Evolutionary conservation across 1,140 invertebrate genomes (phyloP).

Genomic region (Tetragnatha versicolor): DNA sequence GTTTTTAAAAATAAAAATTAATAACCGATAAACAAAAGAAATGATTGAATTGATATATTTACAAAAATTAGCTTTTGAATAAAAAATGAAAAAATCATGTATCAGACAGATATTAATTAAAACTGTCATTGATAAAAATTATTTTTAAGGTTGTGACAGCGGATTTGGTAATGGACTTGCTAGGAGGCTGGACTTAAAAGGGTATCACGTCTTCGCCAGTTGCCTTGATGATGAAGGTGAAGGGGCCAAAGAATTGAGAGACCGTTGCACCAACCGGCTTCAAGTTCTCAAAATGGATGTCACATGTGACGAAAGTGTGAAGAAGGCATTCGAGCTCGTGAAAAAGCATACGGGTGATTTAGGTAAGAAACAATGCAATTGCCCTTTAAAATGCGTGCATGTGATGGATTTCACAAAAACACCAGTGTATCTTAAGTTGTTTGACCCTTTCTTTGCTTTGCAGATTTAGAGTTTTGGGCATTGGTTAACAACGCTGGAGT

Average conservation of each 20-base stretch:
- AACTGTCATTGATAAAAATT: too few relatives aligned
- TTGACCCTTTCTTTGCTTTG: background rate
- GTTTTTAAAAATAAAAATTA: too few relatives aligned
- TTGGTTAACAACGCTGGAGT: constrained; percentile 85
- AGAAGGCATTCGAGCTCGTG: background rate
- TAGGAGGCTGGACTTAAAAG: background rate
- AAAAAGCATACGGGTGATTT: background rate
- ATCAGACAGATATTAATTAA: too few relatives aligned
- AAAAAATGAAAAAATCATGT: too few relatives aligned
- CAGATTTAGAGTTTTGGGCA: constrained; percentile 73
- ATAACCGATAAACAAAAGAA: too few relatives aligned
- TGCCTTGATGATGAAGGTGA: background rate
- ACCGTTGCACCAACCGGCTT: background rate
- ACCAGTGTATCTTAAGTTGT: background rate
- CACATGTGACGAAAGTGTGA: background rate
- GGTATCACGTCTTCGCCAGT: constrained; percentile 1
- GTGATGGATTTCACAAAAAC: too few relatives aligned
- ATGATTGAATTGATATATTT: too few relatives aligned
- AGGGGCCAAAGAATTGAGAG: background rate
- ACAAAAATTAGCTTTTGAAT: too few relatives aligned
- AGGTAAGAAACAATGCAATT: too few relatives aligned
- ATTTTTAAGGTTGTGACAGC: constrained; percentile 16
- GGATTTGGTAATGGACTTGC: constrained; percentile 1
- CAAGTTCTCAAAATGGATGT: background rate
- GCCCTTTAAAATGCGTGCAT: too few relatives aligned